These are phyloP conservation scores for Scaeva pyrastri DNA, from an alignment of 2,888 invertebrate species.

Conservation along the genomic window DNA sequence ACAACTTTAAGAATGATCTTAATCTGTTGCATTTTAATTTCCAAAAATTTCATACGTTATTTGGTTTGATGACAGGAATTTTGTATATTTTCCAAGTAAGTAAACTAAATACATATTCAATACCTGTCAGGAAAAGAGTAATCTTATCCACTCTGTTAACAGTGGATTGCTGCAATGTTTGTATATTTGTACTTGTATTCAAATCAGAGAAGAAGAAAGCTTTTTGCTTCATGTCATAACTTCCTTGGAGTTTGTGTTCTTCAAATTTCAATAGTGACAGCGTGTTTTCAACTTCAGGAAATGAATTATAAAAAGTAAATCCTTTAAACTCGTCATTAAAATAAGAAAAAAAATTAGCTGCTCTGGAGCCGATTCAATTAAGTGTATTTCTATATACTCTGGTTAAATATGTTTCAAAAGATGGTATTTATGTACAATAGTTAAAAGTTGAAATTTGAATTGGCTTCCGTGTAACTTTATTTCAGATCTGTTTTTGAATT, in stretches of 20 bases:
- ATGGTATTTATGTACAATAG: too few relatives aligned
- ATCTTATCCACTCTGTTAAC: too few relatives aligned
- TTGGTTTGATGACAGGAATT: not conserved
- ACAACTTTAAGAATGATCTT: not conserved
- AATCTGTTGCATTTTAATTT: not conserved
- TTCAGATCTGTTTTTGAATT: not conserved
- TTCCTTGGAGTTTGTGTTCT: slow-evolving; percentile 41
- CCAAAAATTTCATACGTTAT: slow-evolving; percentile 19
- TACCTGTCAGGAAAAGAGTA: too few relatives aligned
- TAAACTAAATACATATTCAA: too few relatives aligned
- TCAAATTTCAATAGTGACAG: slow-evolving; percentile 35
- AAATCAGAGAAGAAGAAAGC: slow-evolving; percentile 32
- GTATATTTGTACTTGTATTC: slow-evolving; percentile 23
- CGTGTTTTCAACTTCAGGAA: slow-evolving; percentile 21
- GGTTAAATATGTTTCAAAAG: too few relatives aligned
- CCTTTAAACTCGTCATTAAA: not conserved
- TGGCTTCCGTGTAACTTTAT: not conserved
- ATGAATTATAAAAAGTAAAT: slow-evolving; percentile 24
- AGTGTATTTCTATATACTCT: not conserved
- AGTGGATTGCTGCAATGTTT: slow-evolving; percentile 19
- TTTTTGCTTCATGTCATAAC: slow-evolving; percentile 45
- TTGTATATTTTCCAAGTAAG: slow-evolving; percentile 40
- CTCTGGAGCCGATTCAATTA: not conserved
- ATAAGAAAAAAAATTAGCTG: not conserved
- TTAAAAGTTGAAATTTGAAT: too few relatives aligned